Evolutionary conservation across 1,140 invertebrate species (phyloP).

Genomic region (Sycobia sp.): DNA sequence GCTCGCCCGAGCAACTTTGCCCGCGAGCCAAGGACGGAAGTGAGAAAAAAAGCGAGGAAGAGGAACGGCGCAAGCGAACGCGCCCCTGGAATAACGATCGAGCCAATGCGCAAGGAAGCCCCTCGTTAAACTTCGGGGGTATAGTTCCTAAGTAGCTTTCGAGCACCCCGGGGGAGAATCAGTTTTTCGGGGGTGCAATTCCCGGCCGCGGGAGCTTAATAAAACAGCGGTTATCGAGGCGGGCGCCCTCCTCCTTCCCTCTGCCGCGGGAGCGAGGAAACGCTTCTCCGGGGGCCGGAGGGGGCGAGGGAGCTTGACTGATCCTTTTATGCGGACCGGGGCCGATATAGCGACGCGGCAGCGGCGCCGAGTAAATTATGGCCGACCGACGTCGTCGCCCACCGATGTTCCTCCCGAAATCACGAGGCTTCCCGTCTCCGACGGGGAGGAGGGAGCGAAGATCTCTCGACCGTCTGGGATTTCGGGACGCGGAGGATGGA

Average conservation of each 20-base stretch:
- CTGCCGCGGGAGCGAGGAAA: constrained; percentile 1
- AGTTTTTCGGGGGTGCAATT: constrained; percentile 8
- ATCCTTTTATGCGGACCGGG: constrained; percentile 16
- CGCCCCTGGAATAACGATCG: constrained; percentile 19
- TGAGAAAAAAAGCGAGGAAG: too few species aligned
- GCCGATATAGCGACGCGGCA: not conserved
- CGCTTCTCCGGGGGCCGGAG: not conserved
- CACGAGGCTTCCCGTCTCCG: too few species aligned
- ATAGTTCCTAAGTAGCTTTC: not conserved
- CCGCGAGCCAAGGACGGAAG: too few species aligned
- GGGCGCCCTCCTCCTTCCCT: too few species aligned
- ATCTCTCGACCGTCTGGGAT: too few species aligned
- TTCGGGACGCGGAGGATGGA: too few species aligned
- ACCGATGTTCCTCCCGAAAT: too few species aligned
- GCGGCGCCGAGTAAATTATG: not conserved
- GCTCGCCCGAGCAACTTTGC: too few species aligned
- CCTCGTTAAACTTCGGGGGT: constrained; percentile 8
- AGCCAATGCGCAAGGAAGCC: constrained; percentile 2
- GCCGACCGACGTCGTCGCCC: not conserved
- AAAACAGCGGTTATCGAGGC: constrained; percentile 22
- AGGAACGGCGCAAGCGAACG: too few species aligned
- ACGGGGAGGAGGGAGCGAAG: too few species aligned
- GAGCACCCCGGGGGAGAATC: too few species aligned
- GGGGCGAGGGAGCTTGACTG: not conserved
- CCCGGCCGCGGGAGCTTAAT: constrained; percentile 9